Conservation (phyloP, 1,140 invertebrate genomes). For the Scaptomyza pallida region DNA sequence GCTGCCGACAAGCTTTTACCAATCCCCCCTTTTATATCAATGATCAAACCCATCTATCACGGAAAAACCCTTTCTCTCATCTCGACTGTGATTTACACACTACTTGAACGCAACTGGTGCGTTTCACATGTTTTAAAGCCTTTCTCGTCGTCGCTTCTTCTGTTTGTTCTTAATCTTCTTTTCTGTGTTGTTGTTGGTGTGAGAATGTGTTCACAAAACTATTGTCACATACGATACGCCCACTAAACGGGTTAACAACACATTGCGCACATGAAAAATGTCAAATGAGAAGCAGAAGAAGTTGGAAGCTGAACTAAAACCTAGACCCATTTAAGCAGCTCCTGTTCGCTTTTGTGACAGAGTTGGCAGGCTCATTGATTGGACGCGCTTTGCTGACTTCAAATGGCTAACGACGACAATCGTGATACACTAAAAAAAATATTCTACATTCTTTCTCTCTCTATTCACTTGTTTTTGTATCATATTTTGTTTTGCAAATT, state of each 20-base stretch:
- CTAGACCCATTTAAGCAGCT: background rate
- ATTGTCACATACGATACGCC: conserved; percentile 71
- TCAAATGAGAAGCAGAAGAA: too few relatives aligned
- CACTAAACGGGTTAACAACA: conserved; percentile 59
- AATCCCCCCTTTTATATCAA: background rate
- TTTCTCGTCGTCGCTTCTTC: background rate
- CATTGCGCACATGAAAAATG: conserved; percentile 25
- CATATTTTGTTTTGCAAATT: too few relatives aligned
- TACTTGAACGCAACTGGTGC: conserved; percentile 32
- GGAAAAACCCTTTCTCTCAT: background rate
- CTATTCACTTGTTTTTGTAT: too few relatives aligned
- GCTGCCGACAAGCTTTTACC: background rate
- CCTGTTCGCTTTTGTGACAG: background rate
- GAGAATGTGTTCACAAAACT: conserved; percentile 60
- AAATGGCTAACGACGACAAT: conserved; percentile 9
- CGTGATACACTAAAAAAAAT: background rate
- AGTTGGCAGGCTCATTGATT: conserved; percentile 50
- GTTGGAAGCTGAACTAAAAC: background rate
- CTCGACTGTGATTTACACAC: conserved; percentile 32
- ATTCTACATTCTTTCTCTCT: background rate
- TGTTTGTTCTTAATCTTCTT: conserved; percentile 47
- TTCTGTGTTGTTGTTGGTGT: background rate
- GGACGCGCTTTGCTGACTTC: conserved; percentile 44
- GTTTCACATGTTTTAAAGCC: conserved; percentile 12
- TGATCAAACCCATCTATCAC: background rate